Conservation (phyloP, 2,888 invertebrate species). For the Heliconius aoede region DNA sequence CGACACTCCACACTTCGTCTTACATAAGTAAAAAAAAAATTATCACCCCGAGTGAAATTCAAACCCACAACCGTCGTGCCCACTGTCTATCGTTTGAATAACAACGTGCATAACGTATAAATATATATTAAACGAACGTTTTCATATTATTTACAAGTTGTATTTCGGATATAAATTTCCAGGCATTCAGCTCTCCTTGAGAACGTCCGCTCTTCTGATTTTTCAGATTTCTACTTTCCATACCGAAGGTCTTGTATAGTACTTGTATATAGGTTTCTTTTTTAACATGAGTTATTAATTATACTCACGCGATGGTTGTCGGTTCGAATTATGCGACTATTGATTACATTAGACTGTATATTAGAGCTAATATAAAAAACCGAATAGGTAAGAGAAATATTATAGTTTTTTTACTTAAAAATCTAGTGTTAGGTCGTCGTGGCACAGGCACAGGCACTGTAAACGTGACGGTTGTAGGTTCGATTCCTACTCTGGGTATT, state of each 20-base stretch:
- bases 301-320: slow-evolving; percentile 1
- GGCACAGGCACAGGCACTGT: no score
- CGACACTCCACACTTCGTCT: background rate
- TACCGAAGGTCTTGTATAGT: slow-evolving; percentile 50
- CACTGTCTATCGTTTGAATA: background rate
- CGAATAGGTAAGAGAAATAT: no score
- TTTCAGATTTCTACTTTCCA: slow-evolving; percentile 56
- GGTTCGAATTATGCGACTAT: background rate
- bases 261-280: slow-evolving; percentile 47
- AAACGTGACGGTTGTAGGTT: no score
- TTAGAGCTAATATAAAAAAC: no score
- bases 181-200: slow-evolving; percentile 54
- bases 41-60: background rate
- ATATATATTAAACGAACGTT: background rate
- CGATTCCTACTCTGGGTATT: no score
- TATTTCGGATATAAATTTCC: slow-evolving; percentile 37
- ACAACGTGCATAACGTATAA: no score
- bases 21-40: background rate
- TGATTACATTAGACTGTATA: background rate
- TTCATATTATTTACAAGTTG: slow-evolving; percentile 32
- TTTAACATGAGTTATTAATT: background rate
- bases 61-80: background rate
- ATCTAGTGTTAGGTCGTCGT: no score
- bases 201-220: slow-evolving; percentile 52
- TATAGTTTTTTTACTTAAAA: no score